phyloP scores from a whole-genome alignment of 2,797 vertebrate species.

The Siniperca obscura region DNA sequence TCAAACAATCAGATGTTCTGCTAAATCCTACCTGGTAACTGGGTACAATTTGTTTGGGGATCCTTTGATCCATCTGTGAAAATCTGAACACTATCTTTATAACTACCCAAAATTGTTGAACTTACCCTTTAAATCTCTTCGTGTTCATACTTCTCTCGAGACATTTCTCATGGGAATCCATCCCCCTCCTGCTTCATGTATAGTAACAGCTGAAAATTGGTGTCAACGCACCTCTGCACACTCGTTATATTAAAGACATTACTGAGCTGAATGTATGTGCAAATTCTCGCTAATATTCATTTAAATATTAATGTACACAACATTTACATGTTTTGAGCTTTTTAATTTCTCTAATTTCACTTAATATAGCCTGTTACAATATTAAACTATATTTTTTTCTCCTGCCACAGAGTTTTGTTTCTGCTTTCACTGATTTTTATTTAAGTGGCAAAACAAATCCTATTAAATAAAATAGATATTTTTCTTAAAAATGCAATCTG shows the following conservation, averaged over 20 bases:
- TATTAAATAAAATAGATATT: not conserved
- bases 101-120: not conserved
- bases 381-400: not conserved
- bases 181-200: too few species aligned
- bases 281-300: not conserved
- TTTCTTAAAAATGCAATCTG: not conserved
- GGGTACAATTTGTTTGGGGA: too few species aligned
- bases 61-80: too few species aligned
- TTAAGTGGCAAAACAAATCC: too few species aligned
- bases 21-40: too few species aligned
- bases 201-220: not conserved
- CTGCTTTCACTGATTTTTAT: too few species aligned
- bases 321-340: not conserved
- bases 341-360: not conserved
- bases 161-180: not conserved
- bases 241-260: not conserved
- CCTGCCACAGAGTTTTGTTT: not conserved
- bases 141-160: not conserved
- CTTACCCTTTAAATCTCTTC: not conserved
- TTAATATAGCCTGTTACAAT: not conserved
- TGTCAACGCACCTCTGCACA: not conserved
- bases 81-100: too few species aligned
- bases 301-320: not conserved
- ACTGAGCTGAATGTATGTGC: not conserved
- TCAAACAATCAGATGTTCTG: too few species aligned